phyloP scores from a whole-genome alignment of 2,797 vertebrate species.

The Pterois miles region DNA sequence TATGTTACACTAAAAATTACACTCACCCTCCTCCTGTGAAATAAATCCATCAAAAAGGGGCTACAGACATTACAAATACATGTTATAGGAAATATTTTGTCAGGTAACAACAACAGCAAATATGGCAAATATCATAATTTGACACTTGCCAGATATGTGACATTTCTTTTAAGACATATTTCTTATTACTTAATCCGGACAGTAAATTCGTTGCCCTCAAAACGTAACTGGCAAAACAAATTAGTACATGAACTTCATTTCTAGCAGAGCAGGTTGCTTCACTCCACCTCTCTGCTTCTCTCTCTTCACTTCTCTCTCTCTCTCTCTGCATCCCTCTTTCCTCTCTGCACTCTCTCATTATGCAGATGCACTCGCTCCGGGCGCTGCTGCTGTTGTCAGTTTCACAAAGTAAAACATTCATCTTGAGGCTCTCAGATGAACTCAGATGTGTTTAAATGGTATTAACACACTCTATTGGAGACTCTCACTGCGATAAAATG shows the following conservation, averaged over 20 bases:
- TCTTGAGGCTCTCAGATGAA: conserved; percentile 11
- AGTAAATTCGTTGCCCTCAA: neutral
- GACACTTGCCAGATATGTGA: neutral
- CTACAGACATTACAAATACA: no score
- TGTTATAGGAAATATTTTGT: no score
- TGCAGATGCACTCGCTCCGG: neutral
- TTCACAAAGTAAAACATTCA: conserved; percentile 29
- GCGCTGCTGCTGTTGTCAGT: conserved; percentile 10
- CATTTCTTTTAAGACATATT: neutral
- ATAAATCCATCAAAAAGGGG: no score
- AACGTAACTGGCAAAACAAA: neutral
- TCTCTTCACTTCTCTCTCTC: neutral
- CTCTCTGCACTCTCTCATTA: conserved; percentile 12
- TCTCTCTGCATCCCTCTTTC: neutral
- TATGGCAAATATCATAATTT: neutral
- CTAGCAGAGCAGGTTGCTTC: neutral
- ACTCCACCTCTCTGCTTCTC: neutral
- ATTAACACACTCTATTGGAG: neutral
- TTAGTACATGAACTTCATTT: neutral
- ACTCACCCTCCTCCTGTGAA: no score
- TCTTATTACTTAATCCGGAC: neutral
- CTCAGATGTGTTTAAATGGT: conserved; percentile 23
- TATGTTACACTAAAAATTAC: no score
- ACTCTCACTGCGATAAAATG: neutral
- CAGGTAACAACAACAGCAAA: no score